Evolutionary conservation across 2,113 vertebrate species (phyloP).

Genomic region (Conger conger): DNA sequence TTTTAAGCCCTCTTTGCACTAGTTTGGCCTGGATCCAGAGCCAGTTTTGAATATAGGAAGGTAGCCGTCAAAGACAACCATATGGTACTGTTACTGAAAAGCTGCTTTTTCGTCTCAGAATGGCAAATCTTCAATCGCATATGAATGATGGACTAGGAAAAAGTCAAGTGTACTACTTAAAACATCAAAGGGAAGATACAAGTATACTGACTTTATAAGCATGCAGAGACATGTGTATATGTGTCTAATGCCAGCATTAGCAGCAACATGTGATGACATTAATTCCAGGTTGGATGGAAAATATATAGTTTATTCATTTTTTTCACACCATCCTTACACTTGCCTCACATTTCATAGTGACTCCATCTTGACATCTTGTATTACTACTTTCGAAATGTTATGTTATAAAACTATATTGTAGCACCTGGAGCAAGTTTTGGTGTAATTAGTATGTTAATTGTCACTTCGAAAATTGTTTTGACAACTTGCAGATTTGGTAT

Average conservation of each 20-base stretch:
- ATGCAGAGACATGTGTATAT: neutral
- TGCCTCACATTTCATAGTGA: neutral
- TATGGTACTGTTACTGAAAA: neutral
- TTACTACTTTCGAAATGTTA: too few species aligned
- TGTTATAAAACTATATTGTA: too few species aligned
- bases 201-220: neutral
- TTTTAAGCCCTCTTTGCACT: conserved; percentile 1
- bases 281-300: neutral
- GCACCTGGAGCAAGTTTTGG: too few species aligned
- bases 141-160: neutral
- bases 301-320: too few species aligned
- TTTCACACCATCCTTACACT: too few species aligned
- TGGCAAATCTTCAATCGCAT: neutral
- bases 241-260: neutral
- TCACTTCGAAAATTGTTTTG: too few species aligned
- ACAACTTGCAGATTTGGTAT: too few species aligned
- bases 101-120: neutral
- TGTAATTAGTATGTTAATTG: too few species aligned
- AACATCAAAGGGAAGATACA: neutral
- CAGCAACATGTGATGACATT: neutral
- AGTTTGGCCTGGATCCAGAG: conserved; percentile 12
- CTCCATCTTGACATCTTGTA: neutral
- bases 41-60: neutral
- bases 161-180: neutral
- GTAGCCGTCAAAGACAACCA: neutral